These are phyloP conservation scores for Etia nguti DNA, from an alignment of 2,113 vertebrate genomes.

Conservation along the genomic window DNA sequence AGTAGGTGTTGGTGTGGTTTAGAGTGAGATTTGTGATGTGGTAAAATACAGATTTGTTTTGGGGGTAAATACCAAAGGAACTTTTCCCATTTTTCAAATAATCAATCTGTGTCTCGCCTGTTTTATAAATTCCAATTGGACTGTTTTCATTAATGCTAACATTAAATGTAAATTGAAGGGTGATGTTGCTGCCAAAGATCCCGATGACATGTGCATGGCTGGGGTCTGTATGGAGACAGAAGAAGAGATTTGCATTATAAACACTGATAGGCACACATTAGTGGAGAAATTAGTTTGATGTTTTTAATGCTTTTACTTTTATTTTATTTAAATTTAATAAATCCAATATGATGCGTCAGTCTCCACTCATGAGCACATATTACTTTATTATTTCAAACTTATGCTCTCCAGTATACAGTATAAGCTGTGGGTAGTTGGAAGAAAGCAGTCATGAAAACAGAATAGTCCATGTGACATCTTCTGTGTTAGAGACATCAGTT, in stretches of 20 bases:
- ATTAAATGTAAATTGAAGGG: slow-evolving; percentile 32
- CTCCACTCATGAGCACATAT: neutral
- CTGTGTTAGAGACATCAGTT: neutral
- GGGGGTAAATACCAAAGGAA: neutral
- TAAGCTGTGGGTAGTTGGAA: neutral
- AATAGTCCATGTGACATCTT: neutral
- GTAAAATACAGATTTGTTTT: neutral
- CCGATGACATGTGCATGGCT: neutral
- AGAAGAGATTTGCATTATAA: neutral
- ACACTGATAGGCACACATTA: neutral
- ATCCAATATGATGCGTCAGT: neutral
- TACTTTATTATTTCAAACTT: neutral
- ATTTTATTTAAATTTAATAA: neutral
- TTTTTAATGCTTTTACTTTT: neutral
- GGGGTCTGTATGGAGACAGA: slow-evolving; percentile 11
- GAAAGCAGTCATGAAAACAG: neutral
- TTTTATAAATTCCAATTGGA: neutral
- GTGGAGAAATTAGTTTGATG: neutral
- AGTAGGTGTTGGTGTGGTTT: neutral
- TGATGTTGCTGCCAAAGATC: slow-evolving; percentile 7
- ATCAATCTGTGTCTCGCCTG: neutral
- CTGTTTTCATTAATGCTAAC: rapidly evolving
- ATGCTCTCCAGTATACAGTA: neutral
- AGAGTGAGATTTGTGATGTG: neutral
- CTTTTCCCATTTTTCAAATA: rapidly evolving